Conservation (phyloP, 1,140 invertebrate genomes). For the Megalonaias nervosa region DNA sequence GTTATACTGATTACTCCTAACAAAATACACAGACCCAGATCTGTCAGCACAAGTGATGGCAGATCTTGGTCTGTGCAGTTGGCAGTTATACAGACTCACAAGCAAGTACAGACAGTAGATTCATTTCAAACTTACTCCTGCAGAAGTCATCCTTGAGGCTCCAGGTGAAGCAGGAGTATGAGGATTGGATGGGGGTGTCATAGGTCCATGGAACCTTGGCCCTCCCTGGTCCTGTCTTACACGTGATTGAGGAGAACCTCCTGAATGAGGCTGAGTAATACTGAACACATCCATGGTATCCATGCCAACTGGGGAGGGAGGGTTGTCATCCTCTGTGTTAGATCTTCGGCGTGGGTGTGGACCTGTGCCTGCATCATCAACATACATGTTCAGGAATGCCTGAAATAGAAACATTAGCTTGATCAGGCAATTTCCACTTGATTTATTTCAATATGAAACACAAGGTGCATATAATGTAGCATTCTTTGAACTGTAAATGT, state of each 20-base stretch:
- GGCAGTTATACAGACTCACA: no score
- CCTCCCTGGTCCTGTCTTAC: slow-evolving; percentile 73
- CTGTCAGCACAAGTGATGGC: no score
- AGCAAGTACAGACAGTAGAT: no score
- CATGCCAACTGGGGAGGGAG: slow-evolving; percentile 89
- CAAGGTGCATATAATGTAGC: no score
- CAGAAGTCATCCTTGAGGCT: slow-evolving; percentile 73
- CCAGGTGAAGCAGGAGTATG: slow-evolving; percentile 89
- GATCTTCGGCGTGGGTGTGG: slow-evolving; percentile 82
- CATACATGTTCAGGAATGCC: slow-evolving; percentile 93
- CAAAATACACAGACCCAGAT: no score
- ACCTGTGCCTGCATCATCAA: slow-evolving; percentile 85
- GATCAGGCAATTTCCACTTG: no score
- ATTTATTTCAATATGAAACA: no score
- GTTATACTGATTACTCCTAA: no score
- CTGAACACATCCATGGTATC: slow-evolving; percentile 69
- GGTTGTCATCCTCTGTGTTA: slow-evolving; percentile 96
- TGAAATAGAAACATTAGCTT: slow-evolving; percentile 63
- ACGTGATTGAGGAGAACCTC: slow-evolving; percentile 77
- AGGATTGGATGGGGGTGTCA: slow-evolving; percentile 89
- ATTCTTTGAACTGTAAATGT: no score
- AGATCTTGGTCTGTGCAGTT: no score
- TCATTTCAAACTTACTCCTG: slow-evolving; percentile 48
- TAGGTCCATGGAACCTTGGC: slow-evolving; percentile 77
- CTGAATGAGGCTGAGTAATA: slow-evolving; percentile 54